Base-by-base conservation (phyloP, 2,113 vertebrate genomes). In the Nibea coibor region DNA sequence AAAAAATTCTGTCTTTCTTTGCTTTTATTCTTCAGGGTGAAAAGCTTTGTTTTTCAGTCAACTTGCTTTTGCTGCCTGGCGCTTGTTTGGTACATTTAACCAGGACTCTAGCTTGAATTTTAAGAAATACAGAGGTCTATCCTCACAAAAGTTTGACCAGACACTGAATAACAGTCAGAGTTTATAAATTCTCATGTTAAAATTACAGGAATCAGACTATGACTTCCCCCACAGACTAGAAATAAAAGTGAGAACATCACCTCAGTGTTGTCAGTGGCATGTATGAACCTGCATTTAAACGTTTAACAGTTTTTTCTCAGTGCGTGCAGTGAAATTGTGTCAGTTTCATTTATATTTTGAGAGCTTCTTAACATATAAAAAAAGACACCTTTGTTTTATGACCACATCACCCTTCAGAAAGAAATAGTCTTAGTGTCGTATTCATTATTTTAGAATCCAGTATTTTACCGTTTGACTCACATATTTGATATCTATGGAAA, bases 21-120 rank as follows among this genome's bases (percentile, higher is more conserved):
- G 70, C 61, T 80, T 71, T 76, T 28, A 24, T n/a, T 83, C 39
- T 79, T 86, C 28, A 39, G 75, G 68, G 71, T 79, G 79, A 84
- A 87, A 48, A 67, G 58, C 28, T 65, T 43, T 51, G 79, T 82
- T 83, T 81, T 85, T 28, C 58, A 20, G 35, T 42, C 39, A 39
- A 19, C 57, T 84, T 54, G 15, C 26, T 80, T 47, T 35, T 17
- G 26, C 66, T 64, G 77, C 63, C 59, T n/a, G 56, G 19, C 19
- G 16, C 20, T 47, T 76, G 63, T 76, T 81, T 56, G 58, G 17
- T 54, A 56, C 45, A 63, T 80, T 80, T 58, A 42, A 62, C 50
- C 54, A n/a, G n/a, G 39, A 12, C 64, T 68, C n/a, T 7, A 24
- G 24, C 28, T 58, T 50, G 61, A 0, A 73, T 22, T 53, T 10